These are phyloP conservation scores for Clistopyga incitator DNA, from an alignment of 2,888 invertebrate species.

Conservation along the genomic window DNA sequence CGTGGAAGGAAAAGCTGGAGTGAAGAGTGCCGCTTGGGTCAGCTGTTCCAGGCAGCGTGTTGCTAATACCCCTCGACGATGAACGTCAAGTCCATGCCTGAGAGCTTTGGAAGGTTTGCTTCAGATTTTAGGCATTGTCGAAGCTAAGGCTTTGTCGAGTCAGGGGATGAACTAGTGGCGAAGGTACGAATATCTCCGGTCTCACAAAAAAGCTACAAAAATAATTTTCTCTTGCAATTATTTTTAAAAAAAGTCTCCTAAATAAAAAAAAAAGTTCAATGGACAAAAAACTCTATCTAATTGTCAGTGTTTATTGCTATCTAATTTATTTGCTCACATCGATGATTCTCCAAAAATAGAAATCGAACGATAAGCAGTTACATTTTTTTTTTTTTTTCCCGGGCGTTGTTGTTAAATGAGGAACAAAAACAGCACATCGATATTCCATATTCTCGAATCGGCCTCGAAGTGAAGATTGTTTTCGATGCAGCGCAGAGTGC, in stretches of 20 bases:
- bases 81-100: too few relatives aligned
- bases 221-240: too few relatives aligned
- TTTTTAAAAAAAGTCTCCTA: too few relatives aligned
- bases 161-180: too few relatives aligned
- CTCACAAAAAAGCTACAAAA: too few relatives aligned
- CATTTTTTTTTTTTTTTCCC: neutral
- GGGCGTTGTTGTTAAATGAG: neutral
- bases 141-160: too few relatives aligned
- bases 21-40: constrained; percentile 5
- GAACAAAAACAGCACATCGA: neutral
- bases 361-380: neutral
- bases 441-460: constrained; percentile 1
- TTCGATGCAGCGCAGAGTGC: constrained; percentile 27
- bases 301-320: neutral
- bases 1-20: constrained; percentile 5
- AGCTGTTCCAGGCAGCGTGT: constrained; percentile 31
- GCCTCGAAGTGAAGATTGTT: constrained; percentile 15
- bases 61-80: neutral
- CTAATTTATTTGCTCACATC: neutral
- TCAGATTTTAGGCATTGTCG: too few relatives aligned
- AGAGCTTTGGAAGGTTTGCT: too few relatives aligned
- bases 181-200: too few relatives aligned
- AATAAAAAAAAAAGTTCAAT: too few relatives aligned
- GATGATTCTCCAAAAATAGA: constrained; percentile 10
- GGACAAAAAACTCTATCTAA: neutral